These are phyloP conservation scores for Teleogryllus occipitalis DNA, from an alignment of 1,140 invertebrate genomes.

Conservation along the genomic window DNA sequence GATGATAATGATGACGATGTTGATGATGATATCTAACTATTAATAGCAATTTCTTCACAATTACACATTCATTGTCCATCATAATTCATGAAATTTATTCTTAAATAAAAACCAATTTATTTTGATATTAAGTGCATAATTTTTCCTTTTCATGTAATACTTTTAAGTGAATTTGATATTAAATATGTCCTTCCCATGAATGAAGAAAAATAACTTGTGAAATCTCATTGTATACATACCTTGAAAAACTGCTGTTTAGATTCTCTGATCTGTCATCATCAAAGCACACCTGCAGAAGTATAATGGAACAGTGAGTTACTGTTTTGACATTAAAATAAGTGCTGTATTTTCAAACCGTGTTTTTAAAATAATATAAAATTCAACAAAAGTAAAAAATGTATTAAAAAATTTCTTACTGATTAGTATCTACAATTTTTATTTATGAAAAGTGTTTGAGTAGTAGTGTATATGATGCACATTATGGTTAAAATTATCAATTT, in stretches of 20 bases:
- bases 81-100: not conserved
- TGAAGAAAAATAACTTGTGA: not conserved
- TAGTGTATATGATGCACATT: too few relatives aligned
- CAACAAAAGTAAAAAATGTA: too few relatives aligned
- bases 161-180: not conserved
- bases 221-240: not conserved
- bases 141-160: not conserved
- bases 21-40: not conserved
- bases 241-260: slow-evolving; percentile 19
- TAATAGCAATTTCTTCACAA: not conserved
- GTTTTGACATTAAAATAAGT: too few relatives aligned
- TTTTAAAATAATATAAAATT: too few relatives aligned
- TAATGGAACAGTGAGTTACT: too few relatives aligned
- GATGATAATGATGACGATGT: not conserved
- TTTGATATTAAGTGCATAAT: not conserved
- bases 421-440: too few relatives aligned
- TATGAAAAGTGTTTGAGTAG: too few relatives aligned
- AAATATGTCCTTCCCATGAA: not conserved
- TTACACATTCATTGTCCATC: not conserved
- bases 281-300: slow-evolving; percentile 34
- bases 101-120: not conserved
- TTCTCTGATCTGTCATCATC: slow-evolving; percentile 26
- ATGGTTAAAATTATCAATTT: too few relatives aligned
- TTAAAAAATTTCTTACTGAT: too few relatives aligned
- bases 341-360: too few relatives aligned